These are phyloP conservation scores for Notolabrus celidotus DNA, from an alignment of 2,797 vertebrate genomes.

Conservation along the genomic window DNA sequence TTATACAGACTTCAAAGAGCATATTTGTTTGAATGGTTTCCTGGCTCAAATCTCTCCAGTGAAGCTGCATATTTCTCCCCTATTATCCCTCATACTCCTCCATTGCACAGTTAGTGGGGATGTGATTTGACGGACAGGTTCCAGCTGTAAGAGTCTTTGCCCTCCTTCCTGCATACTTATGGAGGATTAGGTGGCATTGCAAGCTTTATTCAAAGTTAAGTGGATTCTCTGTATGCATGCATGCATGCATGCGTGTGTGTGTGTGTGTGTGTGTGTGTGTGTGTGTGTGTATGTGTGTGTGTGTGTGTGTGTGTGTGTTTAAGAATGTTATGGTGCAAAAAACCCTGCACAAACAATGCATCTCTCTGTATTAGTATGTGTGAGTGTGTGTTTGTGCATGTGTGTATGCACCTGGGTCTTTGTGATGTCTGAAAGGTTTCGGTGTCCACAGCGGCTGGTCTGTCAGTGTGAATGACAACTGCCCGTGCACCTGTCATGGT, in stretches of 20 bases:
- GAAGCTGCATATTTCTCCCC: conserved; percentile 35
- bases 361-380: conserved; percentile 17
- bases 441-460: conserved; percentile 25
- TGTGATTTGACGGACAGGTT: conserved; percentile 52
- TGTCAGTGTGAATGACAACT: conserved; percentile 49
- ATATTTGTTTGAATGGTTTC: conserved; percentile 39
- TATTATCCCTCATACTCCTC: conserved; percentile 43
- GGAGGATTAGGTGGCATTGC: conserved; percentile 45
- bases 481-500: conserved; percentile 39
- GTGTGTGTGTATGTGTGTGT: background rate
- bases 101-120: conserved; percentile 13
- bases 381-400: conserved; percentile 4
- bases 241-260: no score
- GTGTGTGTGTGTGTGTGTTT: background rate
- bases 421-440: conserved; percentile 55
- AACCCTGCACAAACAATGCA: conserved; percentile 22
- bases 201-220: conserved; percentile 40
- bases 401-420: conserved; percentile 25
- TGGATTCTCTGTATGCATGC: conserved; percentile 41
- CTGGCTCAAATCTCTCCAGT: conserved; percentile 31
- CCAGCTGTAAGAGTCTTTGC: conserved; percentile 43
- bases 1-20: conserved; percentile 45
- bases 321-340: conserved; percentile 35
- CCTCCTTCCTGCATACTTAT: conserved; percentile 52
- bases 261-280: background rate